phyloP scores from a whole-genome alignment of 2,113 vertebrate species.

The Callocephalon fimbriatum region DNA sequence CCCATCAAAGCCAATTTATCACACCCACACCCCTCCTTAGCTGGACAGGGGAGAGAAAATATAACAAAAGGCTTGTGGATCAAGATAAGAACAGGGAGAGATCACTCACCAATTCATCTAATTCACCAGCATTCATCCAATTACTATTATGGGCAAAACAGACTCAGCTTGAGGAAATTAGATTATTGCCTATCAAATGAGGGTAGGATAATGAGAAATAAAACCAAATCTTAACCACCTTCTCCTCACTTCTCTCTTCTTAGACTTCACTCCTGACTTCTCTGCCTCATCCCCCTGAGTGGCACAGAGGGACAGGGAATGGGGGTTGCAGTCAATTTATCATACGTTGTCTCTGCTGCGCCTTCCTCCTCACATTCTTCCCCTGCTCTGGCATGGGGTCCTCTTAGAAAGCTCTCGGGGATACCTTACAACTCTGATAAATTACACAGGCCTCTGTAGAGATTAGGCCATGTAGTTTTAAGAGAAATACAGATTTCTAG shows the following conservation, averaged over 20 bases:
- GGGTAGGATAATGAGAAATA: background rate
- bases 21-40: background rate
- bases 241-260: background rate
- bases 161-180: fast-evolving
- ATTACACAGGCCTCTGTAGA: background rate
- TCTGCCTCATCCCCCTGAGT: background rate
- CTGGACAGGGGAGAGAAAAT: background rate
- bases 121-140: background rate
- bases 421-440: background rate
- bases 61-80: background rate
- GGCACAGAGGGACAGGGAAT: too few relatives aligned
- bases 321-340: background rate
- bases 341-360: background rate
- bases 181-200: background rate
- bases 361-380: background rate
- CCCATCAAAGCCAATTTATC: background rate
- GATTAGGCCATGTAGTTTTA: background rate
- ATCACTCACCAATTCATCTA: background rate
- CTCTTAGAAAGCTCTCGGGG: background rate
- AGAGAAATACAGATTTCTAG: background rate
- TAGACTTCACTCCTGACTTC: background rate
- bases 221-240: background rate
- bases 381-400: fast-evolving
- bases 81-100: background rate
- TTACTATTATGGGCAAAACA: background rate